Evolutionary conservation across 1,140 invertebrate genomes (phyloP).

Genomic region (Lucilia sericata): DNA sequence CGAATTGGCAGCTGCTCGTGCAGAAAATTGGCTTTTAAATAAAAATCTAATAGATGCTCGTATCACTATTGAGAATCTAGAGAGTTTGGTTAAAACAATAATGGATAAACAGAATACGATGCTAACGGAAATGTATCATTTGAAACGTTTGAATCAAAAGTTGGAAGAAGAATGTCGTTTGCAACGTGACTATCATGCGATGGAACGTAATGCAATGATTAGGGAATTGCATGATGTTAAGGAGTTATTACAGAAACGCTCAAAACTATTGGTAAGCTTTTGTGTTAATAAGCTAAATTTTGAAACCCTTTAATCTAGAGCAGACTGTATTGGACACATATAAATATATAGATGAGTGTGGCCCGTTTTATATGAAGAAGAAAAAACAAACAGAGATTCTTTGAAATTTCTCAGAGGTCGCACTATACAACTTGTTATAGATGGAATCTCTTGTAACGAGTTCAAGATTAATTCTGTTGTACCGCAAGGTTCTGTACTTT

Average conservation of each 20-base stretch:
- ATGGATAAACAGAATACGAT: constrained; percentile 59
- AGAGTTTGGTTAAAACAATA: constrained; percentile 55
- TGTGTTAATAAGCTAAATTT: not conserved
- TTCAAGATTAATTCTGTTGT: no score
- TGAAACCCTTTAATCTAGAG: no score
- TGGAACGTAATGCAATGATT: constrained; percentile 59
- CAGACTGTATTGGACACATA: no score
- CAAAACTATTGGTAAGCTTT: constrained; percentile 36
- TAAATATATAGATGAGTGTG: no score
- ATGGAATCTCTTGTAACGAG: no score
- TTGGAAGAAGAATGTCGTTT: constrained; percentile 54
- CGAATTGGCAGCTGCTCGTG: constrained; percentile 51
- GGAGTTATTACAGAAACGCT: constrained; percentile 33
- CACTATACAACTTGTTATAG: no score
- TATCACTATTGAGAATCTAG: constrained; percentile 55
- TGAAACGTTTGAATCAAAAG: constrained; percentile 55
- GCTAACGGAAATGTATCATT: constrained; percentile 52
- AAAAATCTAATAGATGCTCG: constrained; percentile 57
- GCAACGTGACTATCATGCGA: constrained; percentile 58
- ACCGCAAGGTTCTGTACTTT: no score
- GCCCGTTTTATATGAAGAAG: no score
- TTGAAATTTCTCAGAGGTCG: no score
- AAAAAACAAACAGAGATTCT: no score
- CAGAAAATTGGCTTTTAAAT: constrained; percentile 60
- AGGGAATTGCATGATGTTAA: constrained; percentile 54